Evolutionary conservation across 2,888 invertebrate genomes (phyloP), one percentile per base, ranked within the genome.

Genomic region (Drepanosiphum platanoidis): DNA sequence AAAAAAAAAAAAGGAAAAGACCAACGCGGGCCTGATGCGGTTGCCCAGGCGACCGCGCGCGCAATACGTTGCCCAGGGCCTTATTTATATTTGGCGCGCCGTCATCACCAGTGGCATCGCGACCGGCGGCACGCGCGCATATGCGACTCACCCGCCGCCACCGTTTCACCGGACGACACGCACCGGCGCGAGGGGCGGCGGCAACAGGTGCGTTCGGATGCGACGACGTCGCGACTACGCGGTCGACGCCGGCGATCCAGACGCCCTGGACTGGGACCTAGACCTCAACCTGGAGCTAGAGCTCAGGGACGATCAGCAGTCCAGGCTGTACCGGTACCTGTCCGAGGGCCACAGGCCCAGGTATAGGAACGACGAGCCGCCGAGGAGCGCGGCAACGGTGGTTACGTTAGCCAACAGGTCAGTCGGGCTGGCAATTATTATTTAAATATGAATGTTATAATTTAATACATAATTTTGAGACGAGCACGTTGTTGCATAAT

Each of bases 261-360:
- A 87, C 84, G 87, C 87, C 8, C 72, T 87, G 81, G 87, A 87
- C 70, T 87, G 87, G 87, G 87, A 87, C 75, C 78, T 87, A 66
- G 87, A 87, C 87, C 66, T 87, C 18, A 87, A 87, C 83, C 86
- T 87, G 68, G 87, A 87, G 83, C 64, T 87, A 70, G 86, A 86
- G 70, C 83, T 86, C 39, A 52, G 87, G 86, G 75, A 84, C 75
- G 86, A 86, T 83, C 86, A 81, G 70, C 86, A 77, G 86, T 87
- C 61, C 80, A 87, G 86, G 84, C 86, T 87, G 66, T 87, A 87
- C 84, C 86, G 87, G 34, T 87, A 87, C 86, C 82, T 87, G 86
- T 87, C 87, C 64, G 87, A 87, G 86, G 87, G 87, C 1, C 87
- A 87, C 84, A 86, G 87, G 86, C 86, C 87, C 46, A 86, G 86